Conservation (phyloP, 1,140 invertebrate species). For the Bombus sibiricus region DNA sequence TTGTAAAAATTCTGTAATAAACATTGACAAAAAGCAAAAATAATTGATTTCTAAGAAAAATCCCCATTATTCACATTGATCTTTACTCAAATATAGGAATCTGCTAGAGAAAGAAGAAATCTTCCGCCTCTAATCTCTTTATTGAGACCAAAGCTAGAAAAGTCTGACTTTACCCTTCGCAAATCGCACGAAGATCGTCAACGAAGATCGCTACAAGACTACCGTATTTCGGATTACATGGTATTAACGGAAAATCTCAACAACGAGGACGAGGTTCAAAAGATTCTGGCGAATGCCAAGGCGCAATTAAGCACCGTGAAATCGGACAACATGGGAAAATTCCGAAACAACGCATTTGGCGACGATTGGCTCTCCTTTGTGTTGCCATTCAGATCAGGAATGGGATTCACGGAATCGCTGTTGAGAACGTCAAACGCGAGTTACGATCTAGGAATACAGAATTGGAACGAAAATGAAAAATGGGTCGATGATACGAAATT, state of each 20-base stretch:
- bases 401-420: background rate
- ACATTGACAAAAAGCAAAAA: background rate
- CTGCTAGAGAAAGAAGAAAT: background rate
- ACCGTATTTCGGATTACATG: background rate
- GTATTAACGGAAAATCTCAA: background rate
- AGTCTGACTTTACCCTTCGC: background rate
- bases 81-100: background rate
- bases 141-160: background rate
- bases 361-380: background rate
- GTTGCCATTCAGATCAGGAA: background rate
- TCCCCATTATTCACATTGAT: background rate
- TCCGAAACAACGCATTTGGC: background rate
- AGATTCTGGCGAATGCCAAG: conserved; percentile 10
- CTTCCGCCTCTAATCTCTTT: background rate
- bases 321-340: background rate
- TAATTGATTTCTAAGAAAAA: background rate
- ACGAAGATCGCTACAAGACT: background rate
- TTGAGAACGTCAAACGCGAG: too few species aligned
- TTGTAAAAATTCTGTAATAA: background rate
- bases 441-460: background rate
- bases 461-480: background rate
- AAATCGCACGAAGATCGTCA: background rate
- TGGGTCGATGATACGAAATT: background rate
- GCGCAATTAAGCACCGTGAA: background rate
- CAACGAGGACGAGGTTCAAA: background rate